Evolutionary conservation across 2,797 vertebrate genomes (phyloP).

Genomic region (Xenops minutus): DNA sequence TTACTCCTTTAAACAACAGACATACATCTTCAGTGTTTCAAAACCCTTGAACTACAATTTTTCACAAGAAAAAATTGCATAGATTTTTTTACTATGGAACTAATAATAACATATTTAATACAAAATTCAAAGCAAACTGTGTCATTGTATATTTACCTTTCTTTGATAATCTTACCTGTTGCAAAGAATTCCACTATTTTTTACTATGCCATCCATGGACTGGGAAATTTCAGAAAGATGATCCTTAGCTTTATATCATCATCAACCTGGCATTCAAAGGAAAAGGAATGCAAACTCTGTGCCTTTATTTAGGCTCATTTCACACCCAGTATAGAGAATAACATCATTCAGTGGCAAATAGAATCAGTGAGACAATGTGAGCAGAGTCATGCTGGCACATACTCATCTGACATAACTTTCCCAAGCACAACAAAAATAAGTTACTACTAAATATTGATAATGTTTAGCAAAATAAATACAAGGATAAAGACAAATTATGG

Average conservation of each 20-base stretch:
- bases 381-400: not conserved
- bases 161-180: not conserved
- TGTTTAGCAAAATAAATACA: not conserved
- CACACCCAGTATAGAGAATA: not conserved
- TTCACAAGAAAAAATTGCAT: not conserved
- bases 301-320: not conserved
- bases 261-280: not conserved
- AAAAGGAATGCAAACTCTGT: not conserved
- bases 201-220: not conserved
- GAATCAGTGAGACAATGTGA: not conserved
- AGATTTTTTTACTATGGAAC: not conserved
- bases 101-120: not conserved
- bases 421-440: not conserved
- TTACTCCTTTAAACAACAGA: not conserved
- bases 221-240: not conserved
- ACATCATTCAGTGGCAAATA: not conserved
- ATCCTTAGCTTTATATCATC: not conserved
- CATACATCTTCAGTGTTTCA: not conserved
- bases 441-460: not conserved
- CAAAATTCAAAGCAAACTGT: not conserved
- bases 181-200: not conserved
- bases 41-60: not conserved
- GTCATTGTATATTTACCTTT: not conserved
- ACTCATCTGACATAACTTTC: not conserved
- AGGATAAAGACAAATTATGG: not conserved